Conservation (phyloP, 1,140 invertebrate species). For the Protaetia brevitarsis region DNA sequence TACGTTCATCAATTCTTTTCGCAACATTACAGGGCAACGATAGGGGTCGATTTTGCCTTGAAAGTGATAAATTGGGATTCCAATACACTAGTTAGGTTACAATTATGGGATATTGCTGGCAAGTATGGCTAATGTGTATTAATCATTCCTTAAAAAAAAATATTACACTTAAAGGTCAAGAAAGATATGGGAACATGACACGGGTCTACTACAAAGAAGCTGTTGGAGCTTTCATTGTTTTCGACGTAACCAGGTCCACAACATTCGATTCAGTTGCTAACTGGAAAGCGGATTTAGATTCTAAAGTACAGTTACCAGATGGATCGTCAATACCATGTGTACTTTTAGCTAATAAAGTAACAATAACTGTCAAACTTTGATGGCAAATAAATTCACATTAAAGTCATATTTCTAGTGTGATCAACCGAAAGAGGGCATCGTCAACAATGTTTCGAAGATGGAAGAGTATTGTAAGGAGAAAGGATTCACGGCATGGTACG, state of each 20-base stretch:
- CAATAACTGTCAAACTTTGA: slow-evolving; percentile 49
- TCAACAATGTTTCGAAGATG: slow-evolving; percentile 80
- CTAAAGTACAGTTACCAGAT: slow-evolving; percentile 93
- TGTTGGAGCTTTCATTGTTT: slow-evolving; percentile 97
- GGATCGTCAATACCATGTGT: slow-evolving; percentile 94
- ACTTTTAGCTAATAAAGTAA: slow-evolving; percentile 94
- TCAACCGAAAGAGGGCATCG: slow-evolving; percentile 88
- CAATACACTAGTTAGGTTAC: slow-evolving; percentile 90
- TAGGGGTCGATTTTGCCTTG: slow-evolving; percentile 97
- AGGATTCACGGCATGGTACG: slow-evolving; percentile 95
- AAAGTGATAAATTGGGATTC: slow-evolving; percentile 97
- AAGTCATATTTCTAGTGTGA: slow-evolving; percentile 71
- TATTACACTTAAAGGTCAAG: slow-evolving; percentile 72
- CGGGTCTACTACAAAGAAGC: slow-evolving; percentile 99
- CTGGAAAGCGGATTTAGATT: slow-evolving; percentile 97
- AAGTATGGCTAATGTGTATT: slow-evolving; percentile 32
- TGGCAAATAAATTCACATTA: background rate
- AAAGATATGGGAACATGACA: slow-evolving; percentile 99
- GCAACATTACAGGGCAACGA: slow-evolving; percentile 95
- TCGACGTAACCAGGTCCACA: slow-evolving; percentile 88
- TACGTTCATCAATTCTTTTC: slow-evolving; percentile 98
- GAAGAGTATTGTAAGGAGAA: slow-evolving; percentile 94
- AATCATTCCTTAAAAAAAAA: background rate
- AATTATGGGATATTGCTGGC: slow-evolving; percentile 99
- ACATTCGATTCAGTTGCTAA: slow-evolving; percentile 95